Evolutionary conservation across 1,140 invertebrate genomes (phyloP), one percentile per base, ranked within the genome.

Genomic region (Steinernema feltiae): DNA sequence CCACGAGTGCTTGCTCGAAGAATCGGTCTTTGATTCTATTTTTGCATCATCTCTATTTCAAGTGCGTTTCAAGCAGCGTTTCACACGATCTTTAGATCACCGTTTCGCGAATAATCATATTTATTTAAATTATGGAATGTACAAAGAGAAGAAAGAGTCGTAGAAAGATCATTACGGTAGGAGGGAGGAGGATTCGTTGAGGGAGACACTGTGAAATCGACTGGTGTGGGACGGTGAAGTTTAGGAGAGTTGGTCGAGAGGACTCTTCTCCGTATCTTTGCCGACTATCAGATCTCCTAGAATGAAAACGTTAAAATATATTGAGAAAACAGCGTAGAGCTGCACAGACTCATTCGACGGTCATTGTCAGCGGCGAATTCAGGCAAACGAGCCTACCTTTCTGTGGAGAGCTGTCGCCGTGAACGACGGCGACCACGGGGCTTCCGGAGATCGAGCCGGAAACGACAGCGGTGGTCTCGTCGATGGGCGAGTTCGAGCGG

Each of bases 51-150:
- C n/a, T n/a, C n/a, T n/a, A n/a, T n/a, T n/a, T n/a, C n/a, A n/a
- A n/a, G n/a, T n/a, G n/a, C n/a, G n/a, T n/a, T n/a, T n/a, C n/a
- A n/a, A n/a, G n/a, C n/a, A n/a, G n/a, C n/a, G n/a, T n/a, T n/a
- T n/a, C n/a, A n/a, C n/a, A n/a, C n/a, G n/a, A 41, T 41, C 35
- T 18, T 41, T 18, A 41, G 35, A n/a, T n/a, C n/a, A n/a, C n/a
- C n/a, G n/a, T n/a, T n/a, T n/a, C n/a, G n/a, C n/a, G n/a, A n/a
- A n/a, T n/a, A 41, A 41, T 41, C 35, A 18, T 18, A 41, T 41
- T 63, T 15, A 15, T 63, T 63, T 63, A 63, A 63, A 63, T 63
- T 63, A 63, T 63, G 53, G 53, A 63, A 63, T 63, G 53, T 63
- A 63, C 53, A 63, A 63, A 63, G 53, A 41, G 7, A 41, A 41